phyloP scores from a whole-genome alignment of 2,113 vertebrate genomes.

The Pelodiscus sinensis region DNA sequence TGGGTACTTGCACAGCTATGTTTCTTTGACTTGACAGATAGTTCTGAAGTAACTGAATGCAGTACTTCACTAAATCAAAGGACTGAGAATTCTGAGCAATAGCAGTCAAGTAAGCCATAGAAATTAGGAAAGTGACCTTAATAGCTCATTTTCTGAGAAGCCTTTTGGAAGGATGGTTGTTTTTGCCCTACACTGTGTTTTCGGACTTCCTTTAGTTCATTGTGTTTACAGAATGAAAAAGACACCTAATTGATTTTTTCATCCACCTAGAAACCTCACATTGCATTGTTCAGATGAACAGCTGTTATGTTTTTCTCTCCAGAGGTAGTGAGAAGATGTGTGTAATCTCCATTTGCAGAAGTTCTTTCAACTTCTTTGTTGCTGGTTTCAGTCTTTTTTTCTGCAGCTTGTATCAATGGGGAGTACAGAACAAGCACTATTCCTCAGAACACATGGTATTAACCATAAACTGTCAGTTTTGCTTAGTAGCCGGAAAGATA shows the following conservation, averaged over 20 bases:
- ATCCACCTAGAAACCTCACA: conserved; percentile 30
- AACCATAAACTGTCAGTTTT: background rate
- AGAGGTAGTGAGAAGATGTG: background rate
- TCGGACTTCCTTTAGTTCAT: conserved; percentile 1
- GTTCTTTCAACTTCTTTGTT: conserved; percentile 9
- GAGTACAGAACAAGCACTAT: background rate
- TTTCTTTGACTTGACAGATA: conserved; percentile 44
- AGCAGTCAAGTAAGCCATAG: background rate
- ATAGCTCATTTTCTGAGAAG: background rate
- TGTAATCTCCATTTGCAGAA: background rate
- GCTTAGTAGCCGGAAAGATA: background rate
- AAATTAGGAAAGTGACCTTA: background rate
- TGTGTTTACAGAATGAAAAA: conserved; percentile 8
- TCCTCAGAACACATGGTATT: background rate
- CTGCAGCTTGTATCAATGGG: background rate
- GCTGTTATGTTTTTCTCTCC: conserved; percentile 34
- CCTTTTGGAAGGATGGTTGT: background rate
- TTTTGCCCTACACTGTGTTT: background rate
- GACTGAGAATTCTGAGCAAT: background rate
- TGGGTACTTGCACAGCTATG: background rate
- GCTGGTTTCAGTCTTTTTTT: background rate
- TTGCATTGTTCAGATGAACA: conserved; percentile 16
- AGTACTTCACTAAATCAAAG: conserved; percentile 43
- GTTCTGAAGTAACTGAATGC: conserved; percentile 18
- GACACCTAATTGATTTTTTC: conserved; percentile 34